These are phyloP conservation scores for Apomyelois bistriatella DNA, from an alignment of 2,888 invertebrate genomes.

Conservation along the genomic window DNA sequence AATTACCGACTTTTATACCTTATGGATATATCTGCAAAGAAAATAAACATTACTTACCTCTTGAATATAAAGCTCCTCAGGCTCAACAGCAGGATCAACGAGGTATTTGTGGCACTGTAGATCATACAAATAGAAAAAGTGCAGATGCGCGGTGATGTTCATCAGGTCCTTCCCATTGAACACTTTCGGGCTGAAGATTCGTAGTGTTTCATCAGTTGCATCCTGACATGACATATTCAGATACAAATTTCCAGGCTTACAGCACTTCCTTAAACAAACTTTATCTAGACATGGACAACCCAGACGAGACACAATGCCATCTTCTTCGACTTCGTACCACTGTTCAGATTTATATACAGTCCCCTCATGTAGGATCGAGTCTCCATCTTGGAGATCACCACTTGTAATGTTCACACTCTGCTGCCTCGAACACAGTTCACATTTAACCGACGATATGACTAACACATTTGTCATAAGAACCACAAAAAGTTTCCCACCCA, in stretches of 20 bases:
- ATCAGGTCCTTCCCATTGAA: slow-evolving; percentile 42
- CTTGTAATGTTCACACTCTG: slow-evolving; percentile 58
- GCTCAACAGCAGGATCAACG: slow-evolving; percentile 36
- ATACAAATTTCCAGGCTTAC: slow-evolving; percentile 39
- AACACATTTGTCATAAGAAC: slow-evolving; percentile 23
- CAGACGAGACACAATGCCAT: slow-evolving; percentile 30
- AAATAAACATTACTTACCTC: slow-evolving; percentile 41
- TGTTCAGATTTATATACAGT: slow-evolving; percentile 45
- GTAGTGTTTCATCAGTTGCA: slow-evolving; percentile 35
- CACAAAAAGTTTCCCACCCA: slow-evolving; percentile 36
- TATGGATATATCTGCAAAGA: too few species aligned
- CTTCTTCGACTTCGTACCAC: slow-evolving; percentile 50
- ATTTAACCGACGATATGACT: slow-evolving; percentile 25
- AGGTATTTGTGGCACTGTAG: slow-evolving; percentile 50
- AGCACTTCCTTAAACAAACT: slow-evolving; percentile 62
- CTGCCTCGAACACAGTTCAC: slow-evolving; percentile 45
- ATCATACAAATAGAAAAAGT: slow-evolving; percentile 55
- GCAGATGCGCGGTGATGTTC: slow-evolving; percentile 38
- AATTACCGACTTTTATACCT: too few species aligned
- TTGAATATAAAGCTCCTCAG: slow-evolving; percentile 56
- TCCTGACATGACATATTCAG: slow-evolving; percentile 38
- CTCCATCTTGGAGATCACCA: slow-evolving; percentile 44
- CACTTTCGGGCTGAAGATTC: slow-evolving; percentile 58
- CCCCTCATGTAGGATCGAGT: slow-evolving; percentile 48
- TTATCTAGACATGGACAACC: slow-evolving; percentile 66